phyloP scores from a whole-genome alignment of 2,113 vertebrate genomes.

The Cettia cetti region DNA sequence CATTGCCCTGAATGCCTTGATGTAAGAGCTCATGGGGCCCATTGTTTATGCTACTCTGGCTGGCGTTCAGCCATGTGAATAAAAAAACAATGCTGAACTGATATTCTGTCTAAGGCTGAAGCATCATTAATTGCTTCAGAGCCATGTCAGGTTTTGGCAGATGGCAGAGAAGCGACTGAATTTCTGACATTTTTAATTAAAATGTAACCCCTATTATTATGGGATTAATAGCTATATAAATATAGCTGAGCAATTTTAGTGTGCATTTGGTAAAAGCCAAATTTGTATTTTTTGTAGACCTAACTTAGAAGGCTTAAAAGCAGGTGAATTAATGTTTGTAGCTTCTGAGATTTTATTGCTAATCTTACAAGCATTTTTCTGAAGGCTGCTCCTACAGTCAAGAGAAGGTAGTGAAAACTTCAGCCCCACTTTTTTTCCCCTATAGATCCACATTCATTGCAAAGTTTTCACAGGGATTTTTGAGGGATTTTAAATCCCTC shows the following conservation, averaged over 20 bases:
- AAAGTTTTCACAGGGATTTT: not conserved
- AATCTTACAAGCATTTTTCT: not conserved
- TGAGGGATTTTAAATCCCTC: not conserved
- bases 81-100: conserved; percentile 5
- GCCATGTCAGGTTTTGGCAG: not conserved
- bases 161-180: not conserved
- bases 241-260: not conserved
- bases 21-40: not conserved
- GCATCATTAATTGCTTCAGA: conserved; percentile 1
- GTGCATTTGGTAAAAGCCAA: not conserved
- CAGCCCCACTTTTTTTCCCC: fast-evolving
- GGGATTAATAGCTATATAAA: not conserved
- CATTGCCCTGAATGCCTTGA: not conserved
- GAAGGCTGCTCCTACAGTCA: not conserved
- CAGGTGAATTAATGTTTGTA: not conserved
- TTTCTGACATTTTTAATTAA: conserved; percentile 16
- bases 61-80: not conserved
- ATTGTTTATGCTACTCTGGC: not conserved
- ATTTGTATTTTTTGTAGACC: not conserved
- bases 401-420: not conserved
- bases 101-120: not conserved
- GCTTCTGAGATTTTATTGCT: not conserved
- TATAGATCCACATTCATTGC: not conserved
- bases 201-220: not conserved
- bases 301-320: not conserved